These are phyloP conservation scores for Rhodeus uyekii DNA, from an alignment of 2,797 vertebrate species.

Conservation along the genomic window DNA sequence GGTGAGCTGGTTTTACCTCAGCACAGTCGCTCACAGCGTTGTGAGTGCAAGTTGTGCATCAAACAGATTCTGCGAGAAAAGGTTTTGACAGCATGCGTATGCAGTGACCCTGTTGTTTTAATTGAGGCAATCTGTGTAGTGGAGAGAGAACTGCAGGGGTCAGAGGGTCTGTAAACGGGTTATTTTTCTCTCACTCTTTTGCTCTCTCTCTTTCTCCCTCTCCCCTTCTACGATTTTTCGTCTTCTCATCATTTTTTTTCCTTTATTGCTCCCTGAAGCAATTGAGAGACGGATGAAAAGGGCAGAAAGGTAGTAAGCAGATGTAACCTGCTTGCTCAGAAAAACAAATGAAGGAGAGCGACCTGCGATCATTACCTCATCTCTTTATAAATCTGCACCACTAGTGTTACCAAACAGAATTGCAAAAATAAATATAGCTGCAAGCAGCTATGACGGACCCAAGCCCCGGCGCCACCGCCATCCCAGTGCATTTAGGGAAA, in stretches of 20 bases:
- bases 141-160: conserved; percentile 22
- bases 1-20: background rate
- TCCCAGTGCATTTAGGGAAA: no score
- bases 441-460: no score
- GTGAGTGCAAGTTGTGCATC: background rate
- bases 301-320: conserved; percentile 22
- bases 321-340: conserved; percentile 40
- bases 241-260: background rate
- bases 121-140: conserved; percentile 38
- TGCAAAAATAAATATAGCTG: conserved; percentile 1
- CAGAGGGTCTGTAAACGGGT: conserved; percentile 22
- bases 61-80: conserved; percentile 1
- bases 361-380: background rate
- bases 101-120: conserved; percentile 42
- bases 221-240: background rate
- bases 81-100: conserved; percentile 21
- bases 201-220: background rate
- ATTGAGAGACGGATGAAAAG: conserved; percentile 20
- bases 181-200: conserved; percentile 18
- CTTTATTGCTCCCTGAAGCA: conserved; percentile 8
- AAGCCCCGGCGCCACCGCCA: no score
- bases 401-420: background rate
- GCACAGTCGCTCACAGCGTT: background rate
- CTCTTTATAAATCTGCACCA: background rate
- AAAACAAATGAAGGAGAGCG: conserved; percentile 32